phyloP scores from a whole-genome alignment of 2,113 vertebrate genomes.

The Formicarius rufipectus region DNA sequence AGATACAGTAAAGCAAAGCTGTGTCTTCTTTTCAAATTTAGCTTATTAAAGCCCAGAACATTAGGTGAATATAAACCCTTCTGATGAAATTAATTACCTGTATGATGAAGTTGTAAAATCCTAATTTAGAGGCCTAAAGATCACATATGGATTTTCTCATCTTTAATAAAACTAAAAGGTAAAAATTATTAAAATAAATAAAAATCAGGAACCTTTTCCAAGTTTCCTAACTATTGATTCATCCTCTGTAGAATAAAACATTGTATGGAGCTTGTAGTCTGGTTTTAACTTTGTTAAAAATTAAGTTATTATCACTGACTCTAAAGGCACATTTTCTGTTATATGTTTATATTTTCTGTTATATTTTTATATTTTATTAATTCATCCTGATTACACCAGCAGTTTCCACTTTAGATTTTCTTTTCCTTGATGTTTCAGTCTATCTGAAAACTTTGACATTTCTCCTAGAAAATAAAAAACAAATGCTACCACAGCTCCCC shows the following conservation, averaged over 20 bases:
- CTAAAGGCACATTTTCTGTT: neutral
- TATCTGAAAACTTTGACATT: neutral
- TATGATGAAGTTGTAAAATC: neutral
- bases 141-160: neutral
- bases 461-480: neutral
- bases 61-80: neutral
- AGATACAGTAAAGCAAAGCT: neutral
- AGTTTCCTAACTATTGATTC: neutral
- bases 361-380: neutral
- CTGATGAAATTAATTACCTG: neutral
- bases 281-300: neutral
- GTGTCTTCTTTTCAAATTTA: neutral
- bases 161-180: neutral
- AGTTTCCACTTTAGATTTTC: neutral
- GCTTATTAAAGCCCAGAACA: neutral
- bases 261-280: neutral
- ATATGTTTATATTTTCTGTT: no score
- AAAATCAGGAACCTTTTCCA: neutral
- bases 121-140: neutral
- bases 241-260: neutral
- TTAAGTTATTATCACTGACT: neutral
- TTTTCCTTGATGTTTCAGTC: neutral
- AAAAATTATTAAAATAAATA: neutral
- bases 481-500: conserved; percentile 6
- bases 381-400: neutral